Evolutionary conservation across 2,888 invertebrate species (phyloP).

Genomic region (Erannis defoliaria): DNA sequence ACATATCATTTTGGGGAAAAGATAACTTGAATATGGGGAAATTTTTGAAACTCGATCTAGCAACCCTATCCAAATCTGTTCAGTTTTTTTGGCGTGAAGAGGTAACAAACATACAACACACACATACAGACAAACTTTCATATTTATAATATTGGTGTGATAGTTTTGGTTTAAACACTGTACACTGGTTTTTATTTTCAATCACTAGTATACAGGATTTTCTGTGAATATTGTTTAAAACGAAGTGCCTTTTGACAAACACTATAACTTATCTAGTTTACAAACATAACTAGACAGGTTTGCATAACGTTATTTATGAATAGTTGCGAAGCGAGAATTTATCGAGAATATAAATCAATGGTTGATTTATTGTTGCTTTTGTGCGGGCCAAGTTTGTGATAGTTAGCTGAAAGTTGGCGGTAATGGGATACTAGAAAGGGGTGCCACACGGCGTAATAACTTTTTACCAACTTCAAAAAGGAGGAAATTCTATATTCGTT

Average conservation of each 20-base stretch:
- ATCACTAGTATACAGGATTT: not conserved
- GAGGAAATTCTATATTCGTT: too few species aligned
- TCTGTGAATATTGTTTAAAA: not conserved
- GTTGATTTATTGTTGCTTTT: slow-evolving; percentile 36
- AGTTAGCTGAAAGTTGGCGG: slow-evolving; percentile 21
- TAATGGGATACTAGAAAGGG: slow-evolving; percentile 10
- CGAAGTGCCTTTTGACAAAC: slow-evolving; percentile 25
- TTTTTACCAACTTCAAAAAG: not conserved
- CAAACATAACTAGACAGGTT: slow-evolving; percentile 34
- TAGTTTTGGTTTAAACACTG: too few species aligned
- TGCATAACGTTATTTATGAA: slow-evolving; percentile 39
- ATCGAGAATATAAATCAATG: slow-evolving; percentile 40
- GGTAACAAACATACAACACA: too few species aligned
- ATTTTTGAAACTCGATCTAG: too few species aligned
- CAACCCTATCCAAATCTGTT: too few species aligned
- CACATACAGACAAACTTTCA: too few species aligned
- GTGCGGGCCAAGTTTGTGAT: slow-evolving; percentile 23
- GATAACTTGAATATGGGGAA: too few species aligned
- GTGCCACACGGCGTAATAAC: not conserved
- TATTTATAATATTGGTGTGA: too few species aligned
- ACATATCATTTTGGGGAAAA: too few species aligned
- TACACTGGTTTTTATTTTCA: too few species aligned
- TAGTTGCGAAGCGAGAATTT: slow-evolving; percentile 31
- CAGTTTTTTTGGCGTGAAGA: too few species aligned
- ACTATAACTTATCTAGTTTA: slow-evolving; percentile 36